Evolutionary conservation across 2,113 vertebrate species (phyloP).

Genomic region (Ascaphus truei): DNA sequence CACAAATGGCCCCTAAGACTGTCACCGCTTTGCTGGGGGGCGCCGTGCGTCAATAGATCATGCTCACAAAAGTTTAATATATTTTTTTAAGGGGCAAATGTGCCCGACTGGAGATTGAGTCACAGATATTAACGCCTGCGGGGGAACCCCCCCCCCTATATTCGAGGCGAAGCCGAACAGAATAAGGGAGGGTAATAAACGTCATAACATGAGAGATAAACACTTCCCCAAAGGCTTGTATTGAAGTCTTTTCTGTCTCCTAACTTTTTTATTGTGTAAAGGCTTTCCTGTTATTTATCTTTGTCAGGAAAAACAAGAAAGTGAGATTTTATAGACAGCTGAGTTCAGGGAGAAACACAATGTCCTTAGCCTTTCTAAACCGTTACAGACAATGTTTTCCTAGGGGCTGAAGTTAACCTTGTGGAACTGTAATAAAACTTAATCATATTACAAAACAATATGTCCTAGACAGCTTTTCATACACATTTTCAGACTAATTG

Average conservation of each 20-base stretch:
- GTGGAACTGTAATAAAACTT: slow-evolving; percentile 8
- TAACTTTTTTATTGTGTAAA: slow-evolving; percentile 7
- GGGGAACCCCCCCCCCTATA: too few species aligned
- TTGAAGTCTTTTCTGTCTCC: background rate
- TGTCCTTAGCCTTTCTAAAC: slow-evolving; percentile 11
- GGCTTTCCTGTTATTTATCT: background rate
- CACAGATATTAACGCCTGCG: too few species aligned
- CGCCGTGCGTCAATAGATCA: too few species aligned
- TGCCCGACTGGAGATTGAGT: too few species aligned
- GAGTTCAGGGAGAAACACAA: slow-evolving; percentile 6
- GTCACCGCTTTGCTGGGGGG: too few species aligned
- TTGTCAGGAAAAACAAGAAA: slow-evolving; percentile 10
- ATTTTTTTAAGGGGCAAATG: too few species aligned
- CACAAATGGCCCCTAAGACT: too few species aligned
- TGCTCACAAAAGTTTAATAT: too few species aligned
- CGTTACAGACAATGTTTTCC: background rate
- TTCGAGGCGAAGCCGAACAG: too few species aligned
- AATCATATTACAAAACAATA: slow-evolving; percentile 13
- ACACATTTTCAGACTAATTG: background rate
- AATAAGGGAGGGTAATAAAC: too few species aligned
- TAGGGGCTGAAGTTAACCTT: slow-evolving; percentile 8
- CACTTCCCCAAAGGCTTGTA: background rate
- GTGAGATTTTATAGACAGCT: slow-evolving; percentile 13
- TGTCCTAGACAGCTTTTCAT: background rate
- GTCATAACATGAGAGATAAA: background rate